Conservation (phyloP, 2,888 invertebrate genomes). For the Nemotelus nigrinus region DNA sequence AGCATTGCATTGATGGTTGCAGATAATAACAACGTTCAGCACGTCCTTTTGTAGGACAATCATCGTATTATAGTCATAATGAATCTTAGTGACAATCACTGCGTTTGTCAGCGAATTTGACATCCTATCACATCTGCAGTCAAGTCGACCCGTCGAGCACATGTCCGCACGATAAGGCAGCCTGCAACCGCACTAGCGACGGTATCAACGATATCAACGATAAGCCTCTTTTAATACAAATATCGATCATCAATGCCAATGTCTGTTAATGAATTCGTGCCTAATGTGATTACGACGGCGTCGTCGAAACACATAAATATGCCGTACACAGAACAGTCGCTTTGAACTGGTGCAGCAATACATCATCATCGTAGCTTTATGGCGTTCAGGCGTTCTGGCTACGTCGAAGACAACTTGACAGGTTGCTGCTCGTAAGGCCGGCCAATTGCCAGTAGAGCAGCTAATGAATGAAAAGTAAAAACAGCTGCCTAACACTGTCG, state of each 20-base stretch:
- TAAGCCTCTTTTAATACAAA: neutral
- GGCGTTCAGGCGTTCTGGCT: neutral
- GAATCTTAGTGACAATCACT: too few species aligned
- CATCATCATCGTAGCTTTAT: constrained; percentile 22
- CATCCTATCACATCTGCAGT: too few species aligned
- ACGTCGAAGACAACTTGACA: neutral
- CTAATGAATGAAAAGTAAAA: constrained; percentile 42
- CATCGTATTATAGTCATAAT: too few species aligned
- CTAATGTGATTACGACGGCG: neutral
- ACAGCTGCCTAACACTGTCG: neutral
- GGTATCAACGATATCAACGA: neutral
- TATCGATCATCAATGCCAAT: neutral
- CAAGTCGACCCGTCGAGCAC: too few species aligned
- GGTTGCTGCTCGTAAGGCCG: constrained; percentile 4
- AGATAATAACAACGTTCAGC: too few species aligned
- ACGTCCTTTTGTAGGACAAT: neutral
- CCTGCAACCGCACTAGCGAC: too few species aligned
- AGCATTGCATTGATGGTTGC: too few species aligned
- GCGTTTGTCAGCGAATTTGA: too few species aligned
- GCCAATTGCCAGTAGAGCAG: neutral
- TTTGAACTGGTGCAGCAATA: constrained; percentile 1
- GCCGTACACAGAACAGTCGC: neutral
- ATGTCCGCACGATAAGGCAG: too few species aligned
- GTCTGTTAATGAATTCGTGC: constrained; percentile 9
- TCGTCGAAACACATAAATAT: neutral